phyloP scores from a whole-genome alignment of 1,140 invertebrate species.

The Asbolus verrucosus region DNA sequence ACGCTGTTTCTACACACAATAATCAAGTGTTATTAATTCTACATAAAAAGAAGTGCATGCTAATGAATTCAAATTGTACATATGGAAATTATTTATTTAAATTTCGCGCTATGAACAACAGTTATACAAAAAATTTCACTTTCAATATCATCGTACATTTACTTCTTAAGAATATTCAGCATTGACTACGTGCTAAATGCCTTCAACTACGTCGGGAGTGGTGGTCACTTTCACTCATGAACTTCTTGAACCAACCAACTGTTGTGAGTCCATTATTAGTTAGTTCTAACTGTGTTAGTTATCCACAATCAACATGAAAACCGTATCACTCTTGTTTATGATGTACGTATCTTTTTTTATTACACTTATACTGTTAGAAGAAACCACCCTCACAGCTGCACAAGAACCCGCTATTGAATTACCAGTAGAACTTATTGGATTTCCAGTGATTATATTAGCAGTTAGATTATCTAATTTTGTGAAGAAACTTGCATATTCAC shows the following conservation, averaged over 20 bases:
- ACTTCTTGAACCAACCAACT: constrained; percentile 30
- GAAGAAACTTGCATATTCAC: constrained; percentile 83
- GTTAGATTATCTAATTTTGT: constrained; percentile 85
- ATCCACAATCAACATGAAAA: constrained; percentile 20
- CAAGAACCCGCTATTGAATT: constrained; percentile 77
- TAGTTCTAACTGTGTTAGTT: constrained; percentile 24
- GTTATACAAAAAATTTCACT: too few relatives aligned
- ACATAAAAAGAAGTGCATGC: too few relatives aligned
- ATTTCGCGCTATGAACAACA: constrained; percentile 18
- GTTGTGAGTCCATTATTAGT: constrained; percentile 40
- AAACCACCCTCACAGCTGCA: constrained; percentile 59
- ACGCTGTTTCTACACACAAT: too few relatives aligned
- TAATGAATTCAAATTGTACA: too few relatives aligned
- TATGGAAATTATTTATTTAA: constrained; percentile 7
- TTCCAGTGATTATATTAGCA: constrained; percentile 84
- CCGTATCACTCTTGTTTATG: constrained; percentile 16
- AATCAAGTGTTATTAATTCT: too few relatives aligned
- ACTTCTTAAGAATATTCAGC: constrained; percentile 42
- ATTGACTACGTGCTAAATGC: constrained; percentile 28
- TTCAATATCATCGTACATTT: constrained; percentile 45
- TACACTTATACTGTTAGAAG: constrained; percentile 17
- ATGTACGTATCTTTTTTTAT: constrained; percentile 15
- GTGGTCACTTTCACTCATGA: constrained; percentile 60
- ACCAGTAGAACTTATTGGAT: constrained; percentile 84
- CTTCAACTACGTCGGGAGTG: constrained; percentile 51